Evolutionary conservation across 2,888 invertebrate species (phyloP).

Genomic region (Notocelia uddmanniana): DNA sequence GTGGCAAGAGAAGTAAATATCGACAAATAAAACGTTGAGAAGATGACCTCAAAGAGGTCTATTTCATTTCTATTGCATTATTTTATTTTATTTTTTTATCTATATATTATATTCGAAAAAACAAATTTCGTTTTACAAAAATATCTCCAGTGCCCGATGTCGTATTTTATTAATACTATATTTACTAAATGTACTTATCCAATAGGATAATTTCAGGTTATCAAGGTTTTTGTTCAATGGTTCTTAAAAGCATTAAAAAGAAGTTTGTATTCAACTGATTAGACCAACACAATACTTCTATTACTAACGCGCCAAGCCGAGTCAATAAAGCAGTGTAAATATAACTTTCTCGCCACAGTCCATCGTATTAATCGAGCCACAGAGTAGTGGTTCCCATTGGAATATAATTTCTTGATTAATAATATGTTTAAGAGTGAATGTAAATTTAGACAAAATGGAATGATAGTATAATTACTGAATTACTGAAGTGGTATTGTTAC

Average conservation of each 20-base stretch:
- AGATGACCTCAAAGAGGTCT: too few species aligned
- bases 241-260: conserved; percentile 22
- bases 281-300: conserved; percentile 24
- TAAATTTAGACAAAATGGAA: too few species aligned
- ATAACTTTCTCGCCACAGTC: conserved; percentile 17
- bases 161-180: conserved; percentile 3
- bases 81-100: too few species aligned
- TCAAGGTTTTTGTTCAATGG: conserved; percentile 5
- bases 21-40: too few species aligned
- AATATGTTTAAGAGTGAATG: neutral
- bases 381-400: neutral
- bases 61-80: too few species aligned
- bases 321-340: conserved; percentile 17
- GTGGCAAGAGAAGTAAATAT: too few species aligned
- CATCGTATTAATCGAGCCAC: conserved; percentile 19
- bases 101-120: neutral
- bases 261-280: conserved; percentile 19
- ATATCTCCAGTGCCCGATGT: neutral
- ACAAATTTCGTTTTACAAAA: neutral
- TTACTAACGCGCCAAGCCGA: neutral
- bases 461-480: too few species aligned
- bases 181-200: too few species aligned
- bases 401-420: neutral
- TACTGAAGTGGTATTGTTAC: too few species aligned
- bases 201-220: neutral